Evolutionary conservation across 2,113 vertebrate genomes (phyloP).

Genomic region (Pionites leucogaster): DNA sequence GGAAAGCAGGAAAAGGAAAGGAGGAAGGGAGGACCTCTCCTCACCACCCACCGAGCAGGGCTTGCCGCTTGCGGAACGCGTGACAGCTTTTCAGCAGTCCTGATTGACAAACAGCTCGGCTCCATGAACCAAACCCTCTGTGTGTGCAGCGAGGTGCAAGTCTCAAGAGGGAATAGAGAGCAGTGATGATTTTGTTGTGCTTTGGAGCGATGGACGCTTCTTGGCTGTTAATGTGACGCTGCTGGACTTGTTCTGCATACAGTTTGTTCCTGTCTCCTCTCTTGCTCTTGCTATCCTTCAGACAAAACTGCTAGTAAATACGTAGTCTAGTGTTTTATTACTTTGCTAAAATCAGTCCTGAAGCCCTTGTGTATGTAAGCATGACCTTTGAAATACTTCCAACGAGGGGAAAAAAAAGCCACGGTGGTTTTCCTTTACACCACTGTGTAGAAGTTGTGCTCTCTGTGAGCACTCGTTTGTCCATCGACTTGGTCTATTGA

Average conservation of each 20-base stretch:
- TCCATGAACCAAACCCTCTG: background rate
- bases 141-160: background rate
- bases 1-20: background rate
- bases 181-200: background rate
- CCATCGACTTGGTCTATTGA: background rate
- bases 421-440: background rate
- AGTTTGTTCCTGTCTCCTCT: background rate
- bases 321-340: background rate
- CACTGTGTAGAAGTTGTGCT: background rate
- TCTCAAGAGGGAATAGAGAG: background rate
- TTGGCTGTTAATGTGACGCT: background rate
- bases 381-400: background rate
- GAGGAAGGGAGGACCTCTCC: background rate
- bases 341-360: background rate
- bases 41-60: fast-evolving
- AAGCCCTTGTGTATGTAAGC: background rate
- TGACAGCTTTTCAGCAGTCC: background rate
- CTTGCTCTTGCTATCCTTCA: background rate
- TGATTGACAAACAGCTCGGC: background rate
- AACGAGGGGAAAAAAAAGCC: too few species aligned
- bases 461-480: fast-evolving
- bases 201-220: background rate
- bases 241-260: background rate
- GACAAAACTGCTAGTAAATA: background rate
- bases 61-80: fast-evolving